A percentile compares a stretch with the other conserved stretches of the same genome.
phyloP scores from a whole-genome alignment of 2,113 vertebrate genomes.

The Butorides virescens region DNA sequence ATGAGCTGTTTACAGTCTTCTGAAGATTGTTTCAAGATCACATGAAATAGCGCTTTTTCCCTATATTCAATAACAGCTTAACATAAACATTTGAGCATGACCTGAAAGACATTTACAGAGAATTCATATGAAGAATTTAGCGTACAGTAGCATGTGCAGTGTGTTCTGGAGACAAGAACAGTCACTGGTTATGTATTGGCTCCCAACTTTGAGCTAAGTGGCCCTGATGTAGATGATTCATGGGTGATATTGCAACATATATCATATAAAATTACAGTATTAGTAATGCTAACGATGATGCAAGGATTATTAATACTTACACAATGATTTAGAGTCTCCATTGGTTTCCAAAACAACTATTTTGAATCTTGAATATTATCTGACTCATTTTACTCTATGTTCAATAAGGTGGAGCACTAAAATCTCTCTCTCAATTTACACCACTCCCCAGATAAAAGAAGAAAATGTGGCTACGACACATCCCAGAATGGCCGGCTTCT shows the following conservation, averaged over 20 bases:
- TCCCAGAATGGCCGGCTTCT: not conserved
- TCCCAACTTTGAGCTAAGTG: not conserved
- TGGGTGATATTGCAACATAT: not conserved
- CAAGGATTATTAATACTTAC: not conserved
- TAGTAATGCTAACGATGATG: not conserved
- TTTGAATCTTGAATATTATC: not conserved
- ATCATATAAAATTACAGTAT: not conserved
- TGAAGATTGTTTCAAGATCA: not conserved
- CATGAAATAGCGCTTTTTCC: not conserved
- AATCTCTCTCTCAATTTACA: not conserved
- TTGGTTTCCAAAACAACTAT: not conserved
- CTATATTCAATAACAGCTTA: not conserved
- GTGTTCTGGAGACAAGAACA: not conserved
- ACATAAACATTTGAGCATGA: not conserved
- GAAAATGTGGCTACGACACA: not conserved
- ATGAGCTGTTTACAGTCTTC: not conserved
- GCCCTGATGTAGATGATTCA: not conserved
- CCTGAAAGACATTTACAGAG: not conserved
- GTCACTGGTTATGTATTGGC: not conserved
- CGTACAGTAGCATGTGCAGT: not conserved
- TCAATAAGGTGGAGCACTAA: not conserved
- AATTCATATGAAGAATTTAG: not conserved
- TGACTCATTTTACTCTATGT: not conserved
- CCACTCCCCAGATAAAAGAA: not conserved
- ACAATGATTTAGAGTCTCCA: not conserved